These are phyloP conservation scores for Zoanthus sansibaricus DNA, from an alignment of 92 coral and sea anemone genomes.

Conservation along the genomic window DNA sequence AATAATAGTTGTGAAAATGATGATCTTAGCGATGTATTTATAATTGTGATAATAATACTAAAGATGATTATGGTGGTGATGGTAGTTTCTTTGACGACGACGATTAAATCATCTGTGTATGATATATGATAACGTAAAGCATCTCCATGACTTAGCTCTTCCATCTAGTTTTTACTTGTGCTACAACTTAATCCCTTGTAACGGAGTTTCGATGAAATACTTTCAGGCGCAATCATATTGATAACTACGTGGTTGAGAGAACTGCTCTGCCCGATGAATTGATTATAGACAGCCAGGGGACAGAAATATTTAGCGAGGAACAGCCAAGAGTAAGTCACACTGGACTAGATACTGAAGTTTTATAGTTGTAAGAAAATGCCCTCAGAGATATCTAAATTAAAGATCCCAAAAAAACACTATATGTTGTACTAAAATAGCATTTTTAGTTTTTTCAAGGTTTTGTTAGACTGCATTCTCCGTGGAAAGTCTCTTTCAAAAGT, in stretches of 20 bases:
- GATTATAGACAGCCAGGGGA: constrained; percentile 74
- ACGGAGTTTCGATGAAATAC: background rate
- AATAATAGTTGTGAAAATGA: background rate
- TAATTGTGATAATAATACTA: background rate
- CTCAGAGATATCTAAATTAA: no score
- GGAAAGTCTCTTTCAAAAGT: background rate
- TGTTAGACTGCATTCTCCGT: no score
- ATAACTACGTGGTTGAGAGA: constrained; percentile 79
- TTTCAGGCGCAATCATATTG: constrained; percentile 76
- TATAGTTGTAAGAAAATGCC: no score
- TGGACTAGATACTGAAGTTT: no score
- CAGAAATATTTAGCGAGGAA: constrained; percentile 87
- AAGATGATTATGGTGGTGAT: background rate
- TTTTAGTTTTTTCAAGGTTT: no score
- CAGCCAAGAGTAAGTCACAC: constrained; percentile 70
- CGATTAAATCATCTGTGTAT: no score
- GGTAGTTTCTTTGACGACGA: no score
- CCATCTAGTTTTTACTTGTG: background rate
- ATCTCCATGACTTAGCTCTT: background rate
- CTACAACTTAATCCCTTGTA: background rate
- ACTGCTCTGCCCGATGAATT: constrained; percentile 83
- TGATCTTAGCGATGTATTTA: background rate
- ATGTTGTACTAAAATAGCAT: no score
- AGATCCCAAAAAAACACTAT: no score
- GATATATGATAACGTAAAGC: no score